These are phyloP conservation scores for Diuraphis noxia DNA, from an alignment of 1,140 invertebrate species.

Conservation along the genomic window DNA sequence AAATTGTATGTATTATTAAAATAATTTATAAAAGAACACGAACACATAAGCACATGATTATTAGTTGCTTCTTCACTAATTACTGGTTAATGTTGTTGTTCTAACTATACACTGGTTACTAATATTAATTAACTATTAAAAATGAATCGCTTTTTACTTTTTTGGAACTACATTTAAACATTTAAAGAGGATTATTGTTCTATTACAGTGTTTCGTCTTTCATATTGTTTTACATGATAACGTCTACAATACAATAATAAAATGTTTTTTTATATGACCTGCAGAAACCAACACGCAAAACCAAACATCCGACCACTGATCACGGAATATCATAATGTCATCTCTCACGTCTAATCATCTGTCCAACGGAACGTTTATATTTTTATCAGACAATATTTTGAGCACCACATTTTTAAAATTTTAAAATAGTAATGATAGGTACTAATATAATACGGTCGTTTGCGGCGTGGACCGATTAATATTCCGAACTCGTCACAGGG, in stretches of 20 bases:
- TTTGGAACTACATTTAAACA: background rate
- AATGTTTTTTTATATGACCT: too few relatives aligned
- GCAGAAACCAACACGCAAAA: background rate
- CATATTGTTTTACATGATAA: background rate
- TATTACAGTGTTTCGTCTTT: background rate
- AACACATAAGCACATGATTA: background rate
- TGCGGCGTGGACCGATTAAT: background rate
- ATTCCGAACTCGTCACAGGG: background rate
- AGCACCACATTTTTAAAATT: background rate
- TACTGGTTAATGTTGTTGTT: background rate
- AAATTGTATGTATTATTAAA: background rate
- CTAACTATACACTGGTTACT: background rate
- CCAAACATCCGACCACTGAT: background rate
- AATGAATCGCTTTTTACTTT: background rate
- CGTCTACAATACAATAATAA: too few relatives aligned
- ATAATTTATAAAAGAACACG: background rate
- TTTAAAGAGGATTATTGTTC: background rate
- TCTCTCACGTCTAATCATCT: background rate
- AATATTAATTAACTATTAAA: slow-evolving; percentile 2
- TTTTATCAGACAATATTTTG: background rate
- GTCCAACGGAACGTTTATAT: background rate
- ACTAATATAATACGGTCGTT: background rate
- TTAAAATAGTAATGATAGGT: background rate
- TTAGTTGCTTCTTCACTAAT: background rate
- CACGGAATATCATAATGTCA: too few relatives aligned